Conservation (phyloP, 2,113 vertebrate genomes). For the Xiphias gladius region DNA sequence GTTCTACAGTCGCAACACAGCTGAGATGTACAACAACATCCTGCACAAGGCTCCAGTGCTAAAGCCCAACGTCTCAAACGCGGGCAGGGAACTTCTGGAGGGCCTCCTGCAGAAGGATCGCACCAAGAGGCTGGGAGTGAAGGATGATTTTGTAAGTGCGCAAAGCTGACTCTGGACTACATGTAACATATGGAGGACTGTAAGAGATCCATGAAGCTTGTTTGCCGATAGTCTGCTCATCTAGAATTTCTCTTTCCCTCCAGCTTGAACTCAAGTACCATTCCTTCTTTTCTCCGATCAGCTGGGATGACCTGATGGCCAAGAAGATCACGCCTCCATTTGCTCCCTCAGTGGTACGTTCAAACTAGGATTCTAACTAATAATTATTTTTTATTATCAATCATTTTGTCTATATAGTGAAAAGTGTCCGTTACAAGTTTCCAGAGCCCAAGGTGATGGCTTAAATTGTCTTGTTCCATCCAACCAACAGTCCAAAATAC, state of each 20-base stretch:
- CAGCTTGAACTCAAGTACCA: slow-evolving; percentile 86
- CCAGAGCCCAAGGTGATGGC: not conserved
- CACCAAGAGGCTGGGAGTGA: slow-evolving; percentile 82
- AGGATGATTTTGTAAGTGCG: slow-evolving; percentile 86
- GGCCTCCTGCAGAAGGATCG: slow-evolving; percentile 87
- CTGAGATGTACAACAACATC: slow-evolving; percentile 90
- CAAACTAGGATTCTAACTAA: not conserved
- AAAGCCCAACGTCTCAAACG: slow-evolving; percentile 86
- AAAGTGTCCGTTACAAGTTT: too few species aligned
- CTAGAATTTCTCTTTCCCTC: slow-evolving; percentile 19
- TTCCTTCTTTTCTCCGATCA: slow-evolving; percentile 87
- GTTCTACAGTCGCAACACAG: slow-evolving; percentile 88
- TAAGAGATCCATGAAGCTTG: accelerated
- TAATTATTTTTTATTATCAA: not conserved
- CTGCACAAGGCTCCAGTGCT: slow-evolving; percentile 84
- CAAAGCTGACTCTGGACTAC: not conserved
- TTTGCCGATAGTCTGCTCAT: slow-evolving; percentile 1
- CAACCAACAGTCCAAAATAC: too few species aligned
- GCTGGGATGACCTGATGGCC: slow-evolving; percentile 88
- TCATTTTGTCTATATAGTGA: not conserved
- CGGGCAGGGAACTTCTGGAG: slow-evolving; percentile 84
- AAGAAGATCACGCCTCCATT: slow-evolving; percentile 86
- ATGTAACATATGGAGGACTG: accelerated
- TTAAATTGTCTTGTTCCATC: not conserved
- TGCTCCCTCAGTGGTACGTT: slow-evolving; percentile 85